A percentile compares a stretch with the other conserved stretches of the same genome.
These are phyloP conservation scores for Palloptera scutellata DNA, from an alignment of 2,888 invertebrate genomes.

Conservation along the genomic window DNA sequence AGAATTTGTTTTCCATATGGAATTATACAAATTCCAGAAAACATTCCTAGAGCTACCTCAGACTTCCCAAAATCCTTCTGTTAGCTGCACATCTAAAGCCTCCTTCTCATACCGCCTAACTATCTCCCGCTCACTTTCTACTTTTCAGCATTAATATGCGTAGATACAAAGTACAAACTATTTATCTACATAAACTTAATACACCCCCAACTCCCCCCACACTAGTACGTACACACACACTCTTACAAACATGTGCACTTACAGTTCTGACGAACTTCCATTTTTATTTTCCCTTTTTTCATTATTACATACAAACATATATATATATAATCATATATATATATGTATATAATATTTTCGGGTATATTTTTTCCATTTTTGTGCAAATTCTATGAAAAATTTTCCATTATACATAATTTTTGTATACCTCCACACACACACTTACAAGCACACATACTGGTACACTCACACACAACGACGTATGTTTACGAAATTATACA, in stretches of 20 bases:
- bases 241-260: slow-evolving; percentile 25
- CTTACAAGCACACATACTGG: slow-evolving; percentile 9
- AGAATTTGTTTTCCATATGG: too few relatives aligned
- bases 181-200: slow-evolving; percentile 28
- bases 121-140: too few relatives aligned
- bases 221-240: not conserved
- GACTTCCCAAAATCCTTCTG: too few relatives aligned
- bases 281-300: slow-evolving; percentile 29
- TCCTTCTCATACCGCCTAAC: too few relatives aligned
- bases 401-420: slow-evolving; percentile 54
- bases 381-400: slow-evolving; percentile 62
- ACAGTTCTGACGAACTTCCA: slow-evolving; percentile 19
- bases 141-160: too few relatives aligned
- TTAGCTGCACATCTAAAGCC: too few relatives aligned
- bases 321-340: too few relatives aligned
- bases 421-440: slow-evolving; percentile 22
- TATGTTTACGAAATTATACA: slow-evolving; percentile 54
- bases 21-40: too few relatives aligned
- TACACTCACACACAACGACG: slow-evolving; percentile 14
- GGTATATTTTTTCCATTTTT: slow-evolving; percentile 51
- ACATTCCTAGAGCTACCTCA: too few relatives aligned
- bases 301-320: slow-evolving; percentile 7
- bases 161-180: slow-evolving; percentile 21
- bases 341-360: too few relatives aligned
- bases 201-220: slow-evolving; percentile 2